A percentile compares a stretch with the other conserved stretches of the same genome.
These are phyloP conservation scores for Microcebus griseorufus DNA, from an alignment of 2,113 vertebrate species.

Conservation along the genomic window DNA sequence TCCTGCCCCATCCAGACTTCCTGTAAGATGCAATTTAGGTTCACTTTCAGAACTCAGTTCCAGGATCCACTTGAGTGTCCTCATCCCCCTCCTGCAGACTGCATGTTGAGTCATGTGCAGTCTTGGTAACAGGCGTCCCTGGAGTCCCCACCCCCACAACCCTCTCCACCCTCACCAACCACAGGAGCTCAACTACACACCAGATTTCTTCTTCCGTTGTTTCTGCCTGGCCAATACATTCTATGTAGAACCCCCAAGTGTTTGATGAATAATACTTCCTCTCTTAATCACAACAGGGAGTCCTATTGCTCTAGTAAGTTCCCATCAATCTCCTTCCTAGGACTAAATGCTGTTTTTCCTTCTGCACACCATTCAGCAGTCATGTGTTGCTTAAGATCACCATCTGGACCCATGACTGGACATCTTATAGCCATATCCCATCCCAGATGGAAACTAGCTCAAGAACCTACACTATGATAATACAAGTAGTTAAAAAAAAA, in stretches of 20 bases:
- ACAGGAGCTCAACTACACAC: neutral
- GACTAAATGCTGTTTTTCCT: neutral
- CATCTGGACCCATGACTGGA: neutral
- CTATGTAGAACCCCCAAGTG: neutral
- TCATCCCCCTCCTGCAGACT: neutral
- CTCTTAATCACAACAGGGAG: neutral
- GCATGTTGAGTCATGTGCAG: neutral
- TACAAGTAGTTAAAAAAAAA: neutral
- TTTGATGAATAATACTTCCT: neutral
- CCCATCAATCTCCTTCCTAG: neutral
- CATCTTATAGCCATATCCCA: neutral
- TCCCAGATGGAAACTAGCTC: neutral
- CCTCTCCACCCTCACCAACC: neutral
- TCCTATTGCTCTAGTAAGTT: neutral
- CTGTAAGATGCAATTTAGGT: neutral
- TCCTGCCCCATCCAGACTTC: no score
- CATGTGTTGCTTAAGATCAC: neutral
- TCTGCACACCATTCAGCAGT: neutral
- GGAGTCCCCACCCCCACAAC: accelerated
- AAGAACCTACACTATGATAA: neutral
- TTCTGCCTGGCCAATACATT: neutral
- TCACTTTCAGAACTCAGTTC: neutral
- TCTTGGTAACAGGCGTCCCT: no score
- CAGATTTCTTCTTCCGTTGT: neutral
- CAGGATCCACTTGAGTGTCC: neutral